These are phyloP conservation scores for Temnothorax unifasciatus DNA, from an alignment of 2,888 invertebrate species.

Conservation along the genomic window DNA sequence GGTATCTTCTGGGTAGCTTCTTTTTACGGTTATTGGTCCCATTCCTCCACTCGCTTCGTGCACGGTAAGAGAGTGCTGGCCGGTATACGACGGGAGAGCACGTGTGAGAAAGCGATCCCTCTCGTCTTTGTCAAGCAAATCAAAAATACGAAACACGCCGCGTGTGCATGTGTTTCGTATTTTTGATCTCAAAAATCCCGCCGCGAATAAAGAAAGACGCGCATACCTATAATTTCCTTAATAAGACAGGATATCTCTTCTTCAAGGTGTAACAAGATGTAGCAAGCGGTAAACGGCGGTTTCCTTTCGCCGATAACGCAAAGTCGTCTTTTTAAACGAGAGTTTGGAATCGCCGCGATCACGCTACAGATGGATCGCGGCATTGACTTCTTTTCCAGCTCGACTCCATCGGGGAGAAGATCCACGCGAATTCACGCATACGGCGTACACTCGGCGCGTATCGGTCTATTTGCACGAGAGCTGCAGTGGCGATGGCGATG, in stretches of 20 bases:
- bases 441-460: not conserved
- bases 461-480: conserved; percentile 25
- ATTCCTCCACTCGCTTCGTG: conserved; percentile 9
- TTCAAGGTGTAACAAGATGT: conserved; percentile 6
- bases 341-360: conserved; percentile 35
- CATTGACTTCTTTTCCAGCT: conserved; percentile 3
- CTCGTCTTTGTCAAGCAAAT: not conserved
- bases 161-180: too few species aligned
- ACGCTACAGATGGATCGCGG: conserved; percentile 20
- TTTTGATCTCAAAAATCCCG: conserved; percentile 17
- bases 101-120: not conserved
- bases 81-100: not conserved
- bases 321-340: conserved; percentile 27
- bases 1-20: conserved; percentile 20
- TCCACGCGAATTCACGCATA: conserved; percentile 11
- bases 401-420: not conserved
- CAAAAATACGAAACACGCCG: not conserved
- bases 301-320: conserved; percentile 31
- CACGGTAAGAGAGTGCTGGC: not conserved
- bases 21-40: conserved; percentile 43
- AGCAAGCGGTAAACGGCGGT: conserved; percentile 23
- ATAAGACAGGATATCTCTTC: conserved; percentile 42
- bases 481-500: not conserved
- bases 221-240: conserved; percentile 34
- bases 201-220: not conserved